Evolutionary conservation across 2,797 vertebrate genomes (phyloP).

Genomic region (Sebastes reedi): DNA sequence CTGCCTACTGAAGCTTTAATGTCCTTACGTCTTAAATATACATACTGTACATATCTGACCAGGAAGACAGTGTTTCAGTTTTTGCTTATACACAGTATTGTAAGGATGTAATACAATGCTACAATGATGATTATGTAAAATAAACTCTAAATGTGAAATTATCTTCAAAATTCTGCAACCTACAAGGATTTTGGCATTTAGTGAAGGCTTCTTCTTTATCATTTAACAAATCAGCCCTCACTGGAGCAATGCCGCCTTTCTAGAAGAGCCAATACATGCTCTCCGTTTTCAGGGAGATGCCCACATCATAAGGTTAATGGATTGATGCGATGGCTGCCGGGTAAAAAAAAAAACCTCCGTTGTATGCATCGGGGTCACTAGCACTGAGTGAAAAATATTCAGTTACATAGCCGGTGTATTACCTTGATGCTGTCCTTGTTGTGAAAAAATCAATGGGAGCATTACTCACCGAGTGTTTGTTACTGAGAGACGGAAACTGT

Average conservation of each 20-base stretch:
- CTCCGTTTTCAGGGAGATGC: conserved; percentile 21
- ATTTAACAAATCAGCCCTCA: neutral
- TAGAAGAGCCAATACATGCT: neutral
- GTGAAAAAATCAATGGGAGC: conserved; percentile 69
- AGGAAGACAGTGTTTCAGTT: neutral
- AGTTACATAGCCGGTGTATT: conserved; percentile 61
- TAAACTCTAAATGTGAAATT: neutral
- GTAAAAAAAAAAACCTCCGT: conserved; percentile 16
- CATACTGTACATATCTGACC: neutral
- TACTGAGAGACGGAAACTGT: conserved; percentile 58
- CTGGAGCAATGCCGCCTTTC: neutral
- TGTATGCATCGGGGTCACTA: conserved; percentile 16
- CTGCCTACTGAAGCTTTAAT: no score
- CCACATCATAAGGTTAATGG: conserved; percentile 54
- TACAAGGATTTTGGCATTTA: neutral
- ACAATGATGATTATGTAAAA: neutral
- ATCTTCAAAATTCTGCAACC: neutral
- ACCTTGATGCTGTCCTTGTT: conserved; percentile 67
- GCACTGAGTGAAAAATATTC: conserved; percentile 42
- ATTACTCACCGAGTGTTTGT: conserved; percentile 58
- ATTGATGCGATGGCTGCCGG: conserved; percentile 40
- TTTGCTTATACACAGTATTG: neutral
- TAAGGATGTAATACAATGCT: neutral
- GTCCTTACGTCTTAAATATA: no score
- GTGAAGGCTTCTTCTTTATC: neutral